Base-by-base conservation (phyloP, 1,140 invertebrate genomes). In the Drosophila navojoa region DNA sequence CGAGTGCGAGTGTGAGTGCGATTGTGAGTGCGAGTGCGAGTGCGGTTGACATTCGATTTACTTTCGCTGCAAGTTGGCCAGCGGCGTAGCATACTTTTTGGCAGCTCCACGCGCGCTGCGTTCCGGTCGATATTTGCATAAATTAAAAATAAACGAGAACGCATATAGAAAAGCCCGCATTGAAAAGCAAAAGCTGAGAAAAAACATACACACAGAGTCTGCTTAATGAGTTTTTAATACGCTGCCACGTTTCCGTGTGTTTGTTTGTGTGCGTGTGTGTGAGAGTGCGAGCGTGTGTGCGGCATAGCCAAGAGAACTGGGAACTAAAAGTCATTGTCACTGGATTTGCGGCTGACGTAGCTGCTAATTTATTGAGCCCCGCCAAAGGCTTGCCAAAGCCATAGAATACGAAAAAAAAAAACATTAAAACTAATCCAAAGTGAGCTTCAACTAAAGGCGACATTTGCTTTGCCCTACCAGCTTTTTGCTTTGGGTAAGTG, bases 171-270 rank as follows among this genome's bases (percentile, higher is more conserved):
- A 74, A 61, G 61, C 49, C 29, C 64, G 54, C 47, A 72, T 29
- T 73, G 64, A 53, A 66, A 59, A 47, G 47, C 13, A 44, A n/a
- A 44, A 44, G 11, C 38, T n/a, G n/a, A n/a, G 4, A 44, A n/a
- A 16, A 44, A n/a, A 15, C 42, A 44, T 16, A 70, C 35, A 27
- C 59, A 53, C 54, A 25, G 55, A 60, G 58, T 63, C 53, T 53
- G 81, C 82, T 71, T 89, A 89, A 89, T 89, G 84, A 89, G 84
- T 90, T 89, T 89, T 89, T 89, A 89, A 89, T 89, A 89, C 84
- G 78, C 77, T 84, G 66, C 67, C 79, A 64, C 76, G 71, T 75
- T 64, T 68, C 55, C 81, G 71, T 47, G 64, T 67, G 45, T 45
- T 35, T 44, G 40, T 47, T 2, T 60, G 40, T 63, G 52, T 77